phyloP scores from a whole-genome alignment of 1,140 invertebrate genomes.

The Monochamus saltuarius region DNA sequence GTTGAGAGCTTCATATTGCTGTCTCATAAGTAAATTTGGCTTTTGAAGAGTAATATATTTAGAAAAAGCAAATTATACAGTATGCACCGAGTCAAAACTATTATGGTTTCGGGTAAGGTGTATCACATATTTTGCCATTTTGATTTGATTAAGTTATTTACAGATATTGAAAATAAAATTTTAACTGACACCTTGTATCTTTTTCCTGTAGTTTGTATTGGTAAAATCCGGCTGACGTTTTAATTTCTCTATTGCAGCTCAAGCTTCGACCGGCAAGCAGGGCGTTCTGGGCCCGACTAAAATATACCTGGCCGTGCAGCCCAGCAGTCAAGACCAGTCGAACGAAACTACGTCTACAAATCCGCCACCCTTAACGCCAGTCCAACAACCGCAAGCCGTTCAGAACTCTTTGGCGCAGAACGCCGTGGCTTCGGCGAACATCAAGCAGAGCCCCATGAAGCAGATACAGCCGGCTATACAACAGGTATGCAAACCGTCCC shows the following conservation, averaged over 20 bases:
- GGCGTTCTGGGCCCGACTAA: conserved; percentile 80
- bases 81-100: too few species aligned
- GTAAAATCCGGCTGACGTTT: background rate
- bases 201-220: too few species aligned
- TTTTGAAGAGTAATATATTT: too few species aligned
- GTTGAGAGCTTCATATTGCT: too few species aligned
- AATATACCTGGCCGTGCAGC: conserved; percentile 81
- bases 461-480: conserved; percentile 31
- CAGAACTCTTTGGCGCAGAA: conserved; percentile 5
- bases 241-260: conserved; percentile 57
- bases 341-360: conserved; percentile 39
- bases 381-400: conserved; percentile 43
- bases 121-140: too few species aligned
- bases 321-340: conserved; percentile 45
- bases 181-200: too few species aligned
- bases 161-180: too few species aligned
- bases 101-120: too few species aligned
- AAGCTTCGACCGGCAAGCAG: conserved; percentile 78
- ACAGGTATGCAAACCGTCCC: conserved; percentile 48
- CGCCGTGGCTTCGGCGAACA: background rate
- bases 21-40: too few species aligned
- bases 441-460: conserved; percentile 28
- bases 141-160: too few species aligned
- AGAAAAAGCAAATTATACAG: too few species aligned
- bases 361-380: conserved; percentile 55